These are phyloP conservation scores for Cryptophagus acutangulus DNA, from an alignment of 2,888 invertebrate genomes.

Conservation along the genomic window DNA sequence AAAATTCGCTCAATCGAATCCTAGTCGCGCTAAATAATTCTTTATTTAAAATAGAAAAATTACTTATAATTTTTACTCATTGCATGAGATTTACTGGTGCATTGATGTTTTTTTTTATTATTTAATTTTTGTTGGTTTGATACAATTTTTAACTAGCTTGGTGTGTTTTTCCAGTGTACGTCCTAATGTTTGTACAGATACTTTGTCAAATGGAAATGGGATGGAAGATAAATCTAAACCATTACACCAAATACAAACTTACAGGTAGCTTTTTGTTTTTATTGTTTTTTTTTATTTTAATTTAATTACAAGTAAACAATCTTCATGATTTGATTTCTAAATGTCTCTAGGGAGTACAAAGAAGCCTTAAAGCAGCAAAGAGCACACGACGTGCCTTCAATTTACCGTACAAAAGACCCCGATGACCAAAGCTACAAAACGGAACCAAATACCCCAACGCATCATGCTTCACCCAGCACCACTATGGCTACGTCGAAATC, in stretches of 20 bases:
- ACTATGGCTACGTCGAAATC: slow-evolving; percentile 47
- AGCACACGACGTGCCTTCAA: slow-evolving; percentile 65
- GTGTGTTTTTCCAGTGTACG: slow-evolving; percentile 42
- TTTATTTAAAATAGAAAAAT: too few species aligned
- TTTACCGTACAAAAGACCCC: slow-evolving; percentile 64
- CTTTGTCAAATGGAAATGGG: slow-evolving; percentile 55
- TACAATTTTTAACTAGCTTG: slow-evolving; percentile 8
- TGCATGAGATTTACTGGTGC: too few species aligned
- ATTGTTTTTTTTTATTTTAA: slow-evolving; percentile 5
- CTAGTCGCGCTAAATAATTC: too few species aligned
- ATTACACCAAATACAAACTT: slow-evolving; percentile 67
- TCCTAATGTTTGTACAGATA: slow-evolving; percentile 60
- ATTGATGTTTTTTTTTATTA: slow-evolving; percentile 9
- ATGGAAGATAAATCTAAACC: slow-evolving; percentile 62
- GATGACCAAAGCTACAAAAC: slow-evolving; percentile 54
- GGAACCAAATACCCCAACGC: slow-evolving; percentile 50
- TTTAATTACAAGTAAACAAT: neutral
- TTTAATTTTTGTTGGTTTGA: slow-evolving; percentile 13
- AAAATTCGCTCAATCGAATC: too few species aligned
- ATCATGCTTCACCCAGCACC: slow-evolving; percentile 41
- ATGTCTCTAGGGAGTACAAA: slow-evolving; percentile 73
- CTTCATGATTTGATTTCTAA: neutral
- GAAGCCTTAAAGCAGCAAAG: slow-evolving; percentile 83
- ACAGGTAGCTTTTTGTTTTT: slow-evolving; percentile 55
- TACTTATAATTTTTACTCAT: too few species aligned